Evolutionary conservation across 2,113 vertebrate species (phyloP).

Genomic region (Rutilus rutilus): DNA sequence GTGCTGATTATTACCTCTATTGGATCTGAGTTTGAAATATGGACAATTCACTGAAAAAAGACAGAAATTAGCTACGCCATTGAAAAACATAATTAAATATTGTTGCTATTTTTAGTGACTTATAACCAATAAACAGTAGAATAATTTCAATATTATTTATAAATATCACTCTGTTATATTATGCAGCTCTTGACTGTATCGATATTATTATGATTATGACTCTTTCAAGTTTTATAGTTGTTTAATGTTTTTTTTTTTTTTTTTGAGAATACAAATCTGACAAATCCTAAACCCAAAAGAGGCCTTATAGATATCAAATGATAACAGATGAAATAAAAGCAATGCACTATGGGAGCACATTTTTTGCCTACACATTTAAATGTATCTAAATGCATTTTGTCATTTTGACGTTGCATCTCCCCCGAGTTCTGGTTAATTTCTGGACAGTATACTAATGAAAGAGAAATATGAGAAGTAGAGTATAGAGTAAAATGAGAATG

Average conservation of each 20-base stretch:
- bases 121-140: neutral
- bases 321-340: neutral
- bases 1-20: no score
- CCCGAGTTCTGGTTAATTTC: neutral
- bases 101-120: neutral
- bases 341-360: no score
- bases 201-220: neutral
- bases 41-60: no score
- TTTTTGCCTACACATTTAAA: neutral
- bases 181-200: neutral
- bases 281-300: neutral
- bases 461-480: neutral
- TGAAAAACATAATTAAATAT: neutral
- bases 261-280: neutral
- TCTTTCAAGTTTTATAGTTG: neutral
- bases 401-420: neutral
- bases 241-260: neutral
- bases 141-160: neutral
- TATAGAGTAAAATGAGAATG: neutral
- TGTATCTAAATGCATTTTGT: neutral
- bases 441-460: constrained; percentile 4
- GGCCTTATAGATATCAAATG: neutral
- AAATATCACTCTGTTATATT: neutral
- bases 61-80: neutral
- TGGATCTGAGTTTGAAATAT: no score